Evolutionary conservation across 1,140 invertebrate genomes (phyloP), one percentile per base, ranked within the genome.

Genomic region (Drosophila lowei): DNA sequence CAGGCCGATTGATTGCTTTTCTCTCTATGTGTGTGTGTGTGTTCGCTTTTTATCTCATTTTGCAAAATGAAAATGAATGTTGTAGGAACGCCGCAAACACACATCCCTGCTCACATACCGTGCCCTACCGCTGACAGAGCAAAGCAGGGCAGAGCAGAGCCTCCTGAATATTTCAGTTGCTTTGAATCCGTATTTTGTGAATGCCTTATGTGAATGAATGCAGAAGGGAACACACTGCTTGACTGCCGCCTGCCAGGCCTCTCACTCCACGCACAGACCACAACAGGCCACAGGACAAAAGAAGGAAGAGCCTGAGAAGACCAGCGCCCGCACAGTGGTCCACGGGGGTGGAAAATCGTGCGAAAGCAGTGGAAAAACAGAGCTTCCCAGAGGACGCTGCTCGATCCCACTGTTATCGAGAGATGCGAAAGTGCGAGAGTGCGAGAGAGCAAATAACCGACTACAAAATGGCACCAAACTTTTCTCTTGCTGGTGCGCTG

Each of bases 1-100:
- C 48, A 55, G 49, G 59, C 63, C 72, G 79, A 86, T 81, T 81
- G 81, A 85, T 85, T 77, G 74, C 56, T 78, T 86, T 85, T 52
- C 13, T 18, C 56, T 38, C 44, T 42, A 44, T 13, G 43, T 49
- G 30, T 47, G 54, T 42, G 38, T 49, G 5, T 25, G 28, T 50
- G 34, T 47, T 50, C 41, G 4, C 30, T 50, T 30, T 28, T 47
- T n/a, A 30, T 43, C 11, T 16, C 28, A 41, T 25, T 38, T 16
- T 34, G 28, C 8, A 52, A 38, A 38, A 28, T 28, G 25, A 50
- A 60, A 62, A 64, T n/a, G 25, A 61, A 61, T 38, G 11, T 38
- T 38, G 11, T 38, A 53, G 28, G 50, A 53, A 23, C 49, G 49
- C 49, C 49, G 16, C 15, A n/a, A 15, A 34, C 5, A 41, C 30